phyloP scores from a whole-genome alignment of 2,797 vertebrate genomes.

The Phyllotis vaccarum region DNA sequence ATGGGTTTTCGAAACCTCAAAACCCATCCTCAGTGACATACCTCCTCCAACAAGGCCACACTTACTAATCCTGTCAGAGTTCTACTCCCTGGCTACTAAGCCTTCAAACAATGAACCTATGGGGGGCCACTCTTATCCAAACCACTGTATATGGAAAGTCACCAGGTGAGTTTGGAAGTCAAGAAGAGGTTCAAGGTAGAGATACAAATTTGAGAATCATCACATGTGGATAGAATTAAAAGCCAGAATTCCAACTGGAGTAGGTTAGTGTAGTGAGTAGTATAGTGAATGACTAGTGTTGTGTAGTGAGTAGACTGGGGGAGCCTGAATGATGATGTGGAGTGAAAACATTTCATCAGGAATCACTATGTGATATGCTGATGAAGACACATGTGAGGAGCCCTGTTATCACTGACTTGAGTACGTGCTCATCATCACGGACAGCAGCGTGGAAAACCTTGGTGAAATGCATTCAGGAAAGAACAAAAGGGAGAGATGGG shows the following conservation, averaged over 20 bases:
- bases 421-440: background rate
- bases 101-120: background rate
- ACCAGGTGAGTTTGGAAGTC: background rate
- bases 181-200: background rate
- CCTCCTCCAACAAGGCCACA: background rate
- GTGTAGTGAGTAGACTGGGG: background rate
- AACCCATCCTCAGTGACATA: background rate
- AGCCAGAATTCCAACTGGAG: background rate
- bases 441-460: background rate
- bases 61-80: background rate
- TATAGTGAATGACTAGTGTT: no score
- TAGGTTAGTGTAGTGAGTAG: background rate
- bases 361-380: no score
- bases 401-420: no score
- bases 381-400: rapidly evolving
- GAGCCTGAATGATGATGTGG: background rate
- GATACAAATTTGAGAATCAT: background rate
- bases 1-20: background rate
- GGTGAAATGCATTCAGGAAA: background rate
- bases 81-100: background rate
- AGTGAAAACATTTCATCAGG: background rate
- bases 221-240: background rate
- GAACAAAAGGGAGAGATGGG: background rate
- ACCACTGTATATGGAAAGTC: background rate
- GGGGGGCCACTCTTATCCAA: background rate